A percentile compares a stretch with the other conserved stretches of the same genome.
These are phyloP conservation scores for Arctia plantaginis DNA, from an alignment of 2,888 invertebrate genomes.

Conservation along the genomic window DNA sequence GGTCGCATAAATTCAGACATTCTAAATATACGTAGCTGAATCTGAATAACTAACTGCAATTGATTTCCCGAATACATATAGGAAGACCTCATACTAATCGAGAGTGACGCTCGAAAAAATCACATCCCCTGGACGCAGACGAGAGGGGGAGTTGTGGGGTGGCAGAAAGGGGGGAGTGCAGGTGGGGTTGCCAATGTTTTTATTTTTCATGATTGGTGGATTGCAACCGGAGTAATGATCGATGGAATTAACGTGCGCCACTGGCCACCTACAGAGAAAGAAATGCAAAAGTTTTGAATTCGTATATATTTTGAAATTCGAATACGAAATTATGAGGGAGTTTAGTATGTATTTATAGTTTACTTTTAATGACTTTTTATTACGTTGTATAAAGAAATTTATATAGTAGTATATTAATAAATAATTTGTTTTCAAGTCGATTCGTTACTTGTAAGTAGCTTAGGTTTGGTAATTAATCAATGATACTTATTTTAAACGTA, in stretches of 20 bases:
- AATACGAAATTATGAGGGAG: constrained; percentile 22
- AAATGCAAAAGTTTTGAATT: constrained; percentile 45
- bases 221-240: constrained; percentile 85
- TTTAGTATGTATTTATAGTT: no score
- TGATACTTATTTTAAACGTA: neutral
- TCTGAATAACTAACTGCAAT: constrained; percentile 45
- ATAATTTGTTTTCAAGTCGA: neutral
- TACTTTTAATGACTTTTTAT: no score
- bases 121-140: constrained; percentile 73
- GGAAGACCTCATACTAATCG: constrained; percentile 66
- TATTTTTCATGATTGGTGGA: constrained; percentile 86
- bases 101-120: constrained; percentile 82
- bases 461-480: neutral
- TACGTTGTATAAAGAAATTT: neutral
- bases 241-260: constrained; percentile 83
- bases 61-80: constrained; percentile 51
- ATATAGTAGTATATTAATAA: neutral
- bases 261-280: constrained; percentile 70
- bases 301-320: constrained; percentile 44
- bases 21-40: constrained; percentile 6
- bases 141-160: constrained; percentile 49
- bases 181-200: constrained; percentile 81
- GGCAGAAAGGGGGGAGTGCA: constrained; percentile 59
- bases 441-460: neutral
- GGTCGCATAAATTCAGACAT: neutral